These are phyloP conservation scores for Chorisops tibialis DNA, from an alignment of 2,888 invertebrate genomes.

Conservation along the genomic window DNA sequence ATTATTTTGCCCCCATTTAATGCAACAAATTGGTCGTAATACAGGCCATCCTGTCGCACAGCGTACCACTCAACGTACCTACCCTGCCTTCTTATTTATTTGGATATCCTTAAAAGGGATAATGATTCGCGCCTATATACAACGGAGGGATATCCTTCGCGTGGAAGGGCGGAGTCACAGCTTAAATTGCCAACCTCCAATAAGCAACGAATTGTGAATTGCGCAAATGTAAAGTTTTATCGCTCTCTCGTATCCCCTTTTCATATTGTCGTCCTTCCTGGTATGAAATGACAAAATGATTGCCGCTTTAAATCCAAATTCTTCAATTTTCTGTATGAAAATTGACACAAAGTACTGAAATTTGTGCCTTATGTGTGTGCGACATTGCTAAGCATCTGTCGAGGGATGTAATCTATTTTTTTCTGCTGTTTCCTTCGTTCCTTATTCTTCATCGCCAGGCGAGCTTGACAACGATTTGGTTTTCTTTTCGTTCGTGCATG, in stretches of 20 bases:
- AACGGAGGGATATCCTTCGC: background rate
- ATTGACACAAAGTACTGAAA: constrained; percentile 31
- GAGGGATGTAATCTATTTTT: constrained; percentile 3
- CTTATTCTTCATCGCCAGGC: too few species aligned
- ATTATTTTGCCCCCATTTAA: constrained; percentile 23
- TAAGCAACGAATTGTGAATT: background rate
- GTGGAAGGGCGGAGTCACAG: constrained; percentile 1
- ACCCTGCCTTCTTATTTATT: background rate
- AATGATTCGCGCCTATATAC: background rate
- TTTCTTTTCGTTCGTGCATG: too few species aligned
- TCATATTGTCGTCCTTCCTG: background rate
- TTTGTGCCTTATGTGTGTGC: constrained; percentile 22
- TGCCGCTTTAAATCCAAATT: constrained; percentile 15
- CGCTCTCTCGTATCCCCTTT: background rate
- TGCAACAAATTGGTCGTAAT: constrained; percentile 25
- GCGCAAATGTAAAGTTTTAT: constrained; percentile 1
- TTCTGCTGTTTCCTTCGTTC: background rate
- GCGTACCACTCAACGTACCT: background rate
- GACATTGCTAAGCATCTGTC: constrained; percentile 8
- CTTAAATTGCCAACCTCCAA: constrained; percentile 9
- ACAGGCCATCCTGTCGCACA: constrained; percentile 12
- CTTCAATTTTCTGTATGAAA: constrained; percentile 29
- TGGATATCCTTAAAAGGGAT: background rate
- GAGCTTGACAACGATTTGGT: too few species aligned
- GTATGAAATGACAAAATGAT: constrained; percentile 18